Percentiles rank a stretch among this genome's conserved stretches.
Evolutionary conservation across 2,797 vertebrate genomes (phyloP).

Genomic region (Myripristis jacobus): DNA sequence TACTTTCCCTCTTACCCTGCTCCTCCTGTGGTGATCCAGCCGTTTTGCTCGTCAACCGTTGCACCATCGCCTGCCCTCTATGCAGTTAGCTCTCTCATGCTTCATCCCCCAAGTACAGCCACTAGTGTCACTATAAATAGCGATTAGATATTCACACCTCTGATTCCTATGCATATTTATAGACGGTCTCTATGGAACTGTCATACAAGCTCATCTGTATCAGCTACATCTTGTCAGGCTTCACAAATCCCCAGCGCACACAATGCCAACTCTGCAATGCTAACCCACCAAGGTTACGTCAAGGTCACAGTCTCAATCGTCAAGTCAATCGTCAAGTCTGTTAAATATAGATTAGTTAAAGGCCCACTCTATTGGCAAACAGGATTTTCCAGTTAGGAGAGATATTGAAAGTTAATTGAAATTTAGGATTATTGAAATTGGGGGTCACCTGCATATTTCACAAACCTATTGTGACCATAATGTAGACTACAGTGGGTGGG

Average conservation of each 20-base stretch:
- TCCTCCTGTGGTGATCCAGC: too few species aligned
- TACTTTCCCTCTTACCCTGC: too few species aligned
- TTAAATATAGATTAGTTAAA: conserved; percentile 41
- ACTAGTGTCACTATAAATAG: conserved; percentile 6
- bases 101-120: neutral
- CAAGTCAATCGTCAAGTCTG: conserved; percentile 50
- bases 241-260: conserved; percentile 50
- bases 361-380: too few species aligned
- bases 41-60: too few species aligned
- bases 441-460: too few species aligned
- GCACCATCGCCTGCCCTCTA: too few species aligned
- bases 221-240: conserved; percentile 34
- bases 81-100: too few species aligned
- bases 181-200: conserved; percentile 13
- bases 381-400: too few species aligned
- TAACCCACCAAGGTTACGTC: conserved; percentile 18
- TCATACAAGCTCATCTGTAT: conserved; percentile 16
- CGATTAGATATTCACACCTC: neutral
- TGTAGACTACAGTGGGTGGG: too few species aligned
- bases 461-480: too few species aligned
- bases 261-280: conserved; percentile 10
- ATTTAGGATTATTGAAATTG: too few species aligned
- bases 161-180: conserved; percentile 33
- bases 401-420: too few species aligned
- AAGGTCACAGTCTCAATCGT: conserved; percentile 44